Base-by-base conservation (phyloP, 2,888 invertebrate genomes). In the Melieria picta region DNA sequence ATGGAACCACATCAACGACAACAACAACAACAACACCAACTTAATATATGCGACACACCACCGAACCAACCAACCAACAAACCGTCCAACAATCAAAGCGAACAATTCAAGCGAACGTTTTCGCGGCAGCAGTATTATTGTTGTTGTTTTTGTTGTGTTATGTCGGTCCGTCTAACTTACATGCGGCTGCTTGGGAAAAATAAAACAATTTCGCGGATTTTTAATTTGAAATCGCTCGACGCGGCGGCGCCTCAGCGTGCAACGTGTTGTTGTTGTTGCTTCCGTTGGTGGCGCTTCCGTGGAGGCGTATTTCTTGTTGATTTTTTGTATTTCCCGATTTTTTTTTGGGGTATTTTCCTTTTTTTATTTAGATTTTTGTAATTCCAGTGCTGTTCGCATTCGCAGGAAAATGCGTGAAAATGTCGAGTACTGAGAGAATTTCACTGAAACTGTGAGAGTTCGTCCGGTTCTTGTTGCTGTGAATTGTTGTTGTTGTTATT, bases 171-270 rank as follows among this genome's bases (percentile, higher is more conserved):
- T 30, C 30, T 30, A 30, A 30, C 30, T 30, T 30, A 30, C 13
- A 10, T 16, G 48, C 9, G 11, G 30, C 9, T 9, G 52, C 48
- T 43, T 43, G 55, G 65, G 30, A 16, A 16, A 68, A 52, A 62
- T 69, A 69, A 69, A 69, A 69, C 69, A 69, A 69, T 69, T 69
- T 69, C 55, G 69, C 69, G 69, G 62, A 69, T 69, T 69, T 69
- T 69, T 62, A 69, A 62, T 69, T 69, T 69, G 69, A 61, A 67
- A 58, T 67, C 58, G 43, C 60, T 58, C 52, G 66, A 61, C 61
- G 61, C 46, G 13, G 30, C 30, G 30, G 30, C 30, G 30, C 30
- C 30, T 30, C 30, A 30, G 30, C 30, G 30, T 16, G 16, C 16
- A 1, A 16, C 16, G 16, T 16, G 16, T 16, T 16, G 16, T 16